Base-by-base conservation (phyloP, 1,140 invertebrate genomes). In the Halesus radiatus region DNA sequence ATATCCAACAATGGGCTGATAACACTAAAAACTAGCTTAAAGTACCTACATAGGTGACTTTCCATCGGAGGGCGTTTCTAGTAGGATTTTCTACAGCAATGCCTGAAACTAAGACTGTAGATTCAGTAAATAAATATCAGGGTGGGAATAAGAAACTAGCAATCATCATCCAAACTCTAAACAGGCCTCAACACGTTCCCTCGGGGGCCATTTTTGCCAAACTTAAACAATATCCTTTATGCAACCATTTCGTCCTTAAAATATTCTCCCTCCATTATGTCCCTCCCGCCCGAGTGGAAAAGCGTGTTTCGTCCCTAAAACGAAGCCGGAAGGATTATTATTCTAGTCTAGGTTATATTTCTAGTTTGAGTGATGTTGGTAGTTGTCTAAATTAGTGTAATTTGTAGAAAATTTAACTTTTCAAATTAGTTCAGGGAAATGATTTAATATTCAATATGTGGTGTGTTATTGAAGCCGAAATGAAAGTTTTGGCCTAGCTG, bases 91-190 rank as follows among this genome's bases (percentile, higher is more conserved):
- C 7, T 45, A 45, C 37, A 13, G 0, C 1, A 3, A 45, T 1
- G 1, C 8, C 37, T 45, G 37, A 13, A 13, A 45, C 8, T 45
- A 45, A 45, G 37, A 45, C 10, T 13, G 37, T 45, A 13, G 10
- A 45, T 45, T 45, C 10, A 45, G 37, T 45, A 13, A 45, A 13
- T 45, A 13, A 72, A 72, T 72, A 26, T 52, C 10, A 26, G 20
- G 2, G 8, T 8, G 68, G 50, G 68, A 72, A 18, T 22, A 72
- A 23, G 50, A 72, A 53, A 52, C 7, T 53, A 54, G 53, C 50
- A 52, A 72, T 72, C 23, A 72, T 23, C 68, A 52, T 72, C 52
- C 23, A 22, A 50, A 53, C 68, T 72, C 52, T 52, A 15, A 50
- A 53, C 68, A 16, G 22, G 7, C 29, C 66, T 70, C 66, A 20